A percentile compares a stretch with the other conserved stretches of the same genome.
phyloP scores from a whole-genome alignment of 2,113 vertebrate species.

The Hemichromis elongatus region DNA sequence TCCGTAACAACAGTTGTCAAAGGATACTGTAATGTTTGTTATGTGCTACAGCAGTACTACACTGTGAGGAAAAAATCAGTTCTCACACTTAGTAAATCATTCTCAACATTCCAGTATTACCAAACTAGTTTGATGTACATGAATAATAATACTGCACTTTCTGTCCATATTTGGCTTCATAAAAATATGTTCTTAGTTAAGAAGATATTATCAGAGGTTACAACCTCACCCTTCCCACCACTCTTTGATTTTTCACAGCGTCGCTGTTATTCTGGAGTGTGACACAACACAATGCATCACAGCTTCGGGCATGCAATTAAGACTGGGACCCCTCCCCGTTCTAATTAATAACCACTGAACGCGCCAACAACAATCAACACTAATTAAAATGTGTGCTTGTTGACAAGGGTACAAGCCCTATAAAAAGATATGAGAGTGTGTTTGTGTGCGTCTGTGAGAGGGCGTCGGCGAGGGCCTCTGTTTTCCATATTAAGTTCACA shows the following conservation, averaged over 20 bases:
- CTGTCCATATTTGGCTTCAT: neutral
- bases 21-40: neutral
- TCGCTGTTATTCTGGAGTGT: conserved; percentile 71
- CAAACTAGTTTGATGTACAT: neutral
- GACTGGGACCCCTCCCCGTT: conserved; percentile 73
- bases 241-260: conserved; percentile 20
- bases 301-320: conserved; percentile 77
- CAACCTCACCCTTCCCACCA: neutral
- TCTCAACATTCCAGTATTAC: neutral
- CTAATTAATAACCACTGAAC: conserved; percentile 90
- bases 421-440: conserved; percentile 73
- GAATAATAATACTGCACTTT: neutral
- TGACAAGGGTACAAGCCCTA: conserved; percentile 83
- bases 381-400: conserved; percentile 90
- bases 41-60: too few species aligned
- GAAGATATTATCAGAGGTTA: neutral
- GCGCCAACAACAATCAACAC: conserved; percentile 86
- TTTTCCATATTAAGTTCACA: conserved; percentile 84
- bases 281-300: conserved; percentile 70
- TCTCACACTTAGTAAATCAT: neutral
- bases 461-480: conserved; percentile 56
- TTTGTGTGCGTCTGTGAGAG: conserved; percentile 12
- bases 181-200: neutral
- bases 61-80: neutral
- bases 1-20: neutral